Base-by-base conservation (phyloP, 2,113 vertebrate genomes). In the Empidonax traillii region DNA sequence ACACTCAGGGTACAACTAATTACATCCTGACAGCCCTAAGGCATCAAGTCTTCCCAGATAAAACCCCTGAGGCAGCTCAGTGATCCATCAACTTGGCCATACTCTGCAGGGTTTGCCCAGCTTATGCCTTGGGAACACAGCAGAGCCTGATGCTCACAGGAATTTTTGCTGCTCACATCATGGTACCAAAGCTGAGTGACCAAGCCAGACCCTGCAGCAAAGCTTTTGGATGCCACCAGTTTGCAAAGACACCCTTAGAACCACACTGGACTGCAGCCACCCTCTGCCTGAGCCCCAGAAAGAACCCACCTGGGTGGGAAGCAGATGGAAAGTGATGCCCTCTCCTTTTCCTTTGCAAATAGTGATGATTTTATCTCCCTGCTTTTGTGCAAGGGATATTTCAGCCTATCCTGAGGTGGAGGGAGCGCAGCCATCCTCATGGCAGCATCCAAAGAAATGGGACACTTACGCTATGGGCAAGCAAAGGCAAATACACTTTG, bases 201-300 rank as follows among this genome's bases (percentile, higher is more conserved):
- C 51, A 7, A 0, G 2, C 37, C 58, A 35, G 9, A 41, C 9
- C 62, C 28, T 2, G 16, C 1, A 19, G 43, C 39, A 35, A 43
- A 27, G 15, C 2, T 0, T 23, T 30, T 44, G 39, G 31, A 14
- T 25, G 31, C 23, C 49, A 39, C 14, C 21, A 7, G 33, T 30
- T 31, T 44, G 55, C 46, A 46, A 75, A 25, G 41, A 62, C 4
- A 7, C 12, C 41, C 56, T 8, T 15, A 27, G 52, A 89, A 23
- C 2, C 3, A 8, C 22, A 5, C 20, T 20, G 30, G 16, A 18
- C 2, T 0, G 0, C 23, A 28, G 11, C 2, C 12, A 24, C 6
- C 13, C 30, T n/a, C 9, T 3, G 11, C 14, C 28, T 33, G 49
- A 37, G 31, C 28, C 51, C 75, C 46, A 25, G 61, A 11, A 23